These are phyloP conservation scores for Torymus aiolomorphi DNA, from an alignment of 2,888 invertebrate genomes.

Conservation along the genomic window DNA sequence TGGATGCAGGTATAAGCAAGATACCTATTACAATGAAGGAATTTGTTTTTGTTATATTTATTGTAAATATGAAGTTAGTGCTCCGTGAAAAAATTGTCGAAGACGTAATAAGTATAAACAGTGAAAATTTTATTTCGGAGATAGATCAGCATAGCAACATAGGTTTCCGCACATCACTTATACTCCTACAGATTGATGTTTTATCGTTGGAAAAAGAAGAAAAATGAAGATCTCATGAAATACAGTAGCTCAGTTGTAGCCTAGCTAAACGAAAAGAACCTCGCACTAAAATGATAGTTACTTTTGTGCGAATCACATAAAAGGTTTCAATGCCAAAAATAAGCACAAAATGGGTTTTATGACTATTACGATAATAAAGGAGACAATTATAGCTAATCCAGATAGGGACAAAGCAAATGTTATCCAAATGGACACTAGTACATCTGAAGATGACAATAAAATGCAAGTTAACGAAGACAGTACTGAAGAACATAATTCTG, in stretches of 20 bases:
- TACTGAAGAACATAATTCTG: background rate
- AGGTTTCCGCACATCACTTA: background rate
- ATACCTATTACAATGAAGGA: too few relatives aligned
- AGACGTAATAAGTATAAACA: background rate
- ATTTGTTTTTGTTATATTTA: background rate
- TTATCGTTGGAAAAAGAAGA: background rate
- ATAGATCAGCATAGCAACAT: background rate
- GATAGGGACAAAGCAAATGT: constrained; percentile 2
- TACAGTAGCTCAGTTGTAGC: too few relatives aligned
- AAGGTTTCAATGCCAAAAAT: constrained; percentile 29
- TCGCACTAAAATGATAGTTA: background rate
- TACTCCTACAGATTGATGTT: constrained; percentile 6
- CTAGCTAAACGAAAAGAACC: background rate
- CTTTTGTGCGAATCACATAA: too few relatives aligned
- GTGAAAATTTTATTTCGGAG: background rate
- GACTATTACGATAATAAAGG: constrained; percentile 19
- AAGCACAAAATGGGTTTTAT: constrained; percentile 24
- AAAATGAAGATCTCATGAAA: background rate
- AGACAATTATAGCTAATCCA: constrained; percentile 21
- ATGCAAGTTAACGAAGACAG: background rate
- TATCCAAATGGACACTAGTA: constrained; percentile 3
- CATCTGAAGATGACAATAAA: background rate
- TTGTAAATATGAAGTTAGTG: background rate
- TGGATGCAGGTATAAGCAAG: constrained; percentile 2
- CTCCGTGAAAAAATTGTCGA: background rate